These are phyloP conservation scores for Ptyas mucosa DNA, from an alignment of 2,113 vertebrate genomes.

Conservation along the genomic window DNA sequence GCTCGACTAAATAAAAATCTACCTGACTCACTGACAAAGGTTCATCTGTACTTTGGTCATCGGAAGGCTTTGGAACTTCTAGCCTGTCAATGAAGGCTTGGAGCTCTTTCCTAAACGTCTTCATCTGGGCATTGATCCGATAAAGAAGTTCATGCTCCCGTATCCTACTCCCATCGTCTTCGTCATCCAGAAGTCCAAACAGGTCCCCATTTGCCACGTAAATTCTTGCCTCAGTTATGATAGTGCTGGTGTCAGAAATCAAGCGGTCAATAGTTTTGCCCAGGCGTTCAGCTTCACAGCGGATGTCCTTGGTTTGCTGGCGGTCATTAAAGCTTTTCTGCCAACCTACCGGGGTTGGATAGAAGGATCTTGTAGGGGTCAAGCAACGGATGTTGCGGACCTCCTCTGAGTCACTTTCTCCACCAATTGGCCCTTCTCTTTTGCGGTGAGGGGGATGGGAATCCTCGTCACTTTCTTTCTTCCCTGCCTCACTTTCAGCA, in stretches of 20 bases:
- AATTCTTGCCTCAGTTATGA: constrained; percentile 93
- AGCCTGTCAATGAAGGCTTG: constrained; percentile 96
- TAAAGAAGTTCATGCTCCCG: constrained; percentile 96
- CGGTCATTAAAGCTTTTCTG: constrained; percentile 91
- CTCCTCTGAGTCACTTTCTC: constrained; percentile 95
- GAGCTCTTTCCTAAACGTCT: constrained; percentile 95
- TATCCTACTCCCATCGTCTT: constrained; percentile 93
- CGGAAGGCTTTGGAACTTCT: constrained; percentile 90
- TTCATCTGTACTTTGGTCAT: constrained; percentile 86
- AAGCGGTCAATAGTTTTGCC: constrained; percentile 94
- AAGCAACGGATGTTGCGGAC: constrained; percentile 94
- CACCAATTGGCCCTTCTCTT: constrained; percentile 91
- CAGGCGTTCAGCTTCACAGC: constrained; percentile 92
- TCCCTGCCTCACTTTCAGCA: constrained; percentile 89
- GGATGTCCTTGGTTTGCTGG: constrained; percentile 97
- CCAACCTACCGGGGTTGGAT: constrained; percentile 80
- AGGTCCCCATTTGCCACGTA: constrained; percentile 93
- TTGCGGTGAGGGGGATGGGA: constrained; percentile 92
- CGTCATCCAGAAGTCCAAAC: constrained; percentile 90
- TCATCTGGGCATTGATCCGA: constrained; percentile 97
- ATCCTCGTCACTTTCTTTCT: constrained; percentile 92
- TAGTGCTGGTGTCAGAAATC: constrained; percentile 94
- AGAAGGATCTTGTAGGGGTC: constrained; percentile 89
- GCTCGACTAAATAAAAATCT: constrained; percentile 73
- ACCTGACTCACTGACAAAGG: constrained; percentile 96